Conservation (phyloP, 2,113 vertebrate species). For the Jaculus jaculus region DNA sequence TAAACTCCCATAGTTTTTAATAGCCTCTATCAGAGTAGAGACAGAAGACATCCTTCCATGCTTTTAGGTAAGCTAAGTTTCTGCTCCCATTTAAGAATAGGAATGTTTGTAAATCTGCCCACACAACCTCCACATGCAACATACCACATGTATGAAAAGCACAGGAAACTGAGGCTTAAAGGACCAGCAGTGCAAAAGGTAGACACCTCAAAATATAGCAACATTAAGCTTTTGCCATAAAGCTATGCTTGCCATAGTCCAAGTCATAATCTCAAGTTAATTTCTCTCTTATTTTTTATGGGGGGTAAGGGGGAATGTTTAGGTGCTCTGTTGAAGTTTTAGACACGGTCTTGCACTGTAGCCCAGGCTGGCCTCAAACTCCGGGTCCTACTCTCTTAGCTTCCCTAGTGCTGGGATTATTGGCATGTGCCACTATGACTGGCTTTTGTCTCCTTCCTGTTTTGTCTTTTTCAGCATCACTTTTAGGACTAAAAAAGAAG, state of each 20-base stretch:
- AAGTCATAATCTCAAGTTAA: neutral
- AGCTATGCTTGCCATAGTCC: neutral
- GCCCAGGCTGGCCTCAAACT: neutral
- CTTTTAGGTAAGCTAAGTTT: neutral
- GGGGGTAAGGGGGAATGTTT: neutral
- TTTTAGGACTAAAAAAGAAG: neutral
- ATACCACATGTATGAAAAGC: neutral
- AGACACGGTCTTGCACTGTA: neutral
- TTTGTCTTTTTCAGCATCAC: neutral
- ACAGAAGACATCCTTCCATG: neutral
- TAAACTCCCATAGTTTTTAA: slow-evolving; percentile 21
- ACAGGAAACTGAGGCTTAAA: slow-evolving; percentile 15
- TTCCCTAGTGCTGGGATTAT: neutral
- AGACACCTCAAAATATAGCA: neutral
- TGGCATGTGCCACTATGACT: neutral
- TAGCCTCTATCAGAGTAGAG: neutral
- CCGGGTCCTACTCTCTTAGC: no score
- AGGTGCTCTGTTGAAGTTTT: neutral
- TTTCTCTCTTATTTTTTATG: no score
- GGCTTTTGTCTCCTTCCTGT: neutral
- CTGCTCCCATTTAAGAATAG: neutral
- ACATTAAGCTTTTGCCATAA: neutral
- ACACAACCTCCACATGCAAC: neutral
- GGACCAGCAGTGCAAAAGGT: neutral
- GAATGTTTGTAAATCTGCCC: neutral